Evolutionary conservation across 2,797 vertebrate species (phyloP).

Genomic region (Lacerta viridis): DNA sequence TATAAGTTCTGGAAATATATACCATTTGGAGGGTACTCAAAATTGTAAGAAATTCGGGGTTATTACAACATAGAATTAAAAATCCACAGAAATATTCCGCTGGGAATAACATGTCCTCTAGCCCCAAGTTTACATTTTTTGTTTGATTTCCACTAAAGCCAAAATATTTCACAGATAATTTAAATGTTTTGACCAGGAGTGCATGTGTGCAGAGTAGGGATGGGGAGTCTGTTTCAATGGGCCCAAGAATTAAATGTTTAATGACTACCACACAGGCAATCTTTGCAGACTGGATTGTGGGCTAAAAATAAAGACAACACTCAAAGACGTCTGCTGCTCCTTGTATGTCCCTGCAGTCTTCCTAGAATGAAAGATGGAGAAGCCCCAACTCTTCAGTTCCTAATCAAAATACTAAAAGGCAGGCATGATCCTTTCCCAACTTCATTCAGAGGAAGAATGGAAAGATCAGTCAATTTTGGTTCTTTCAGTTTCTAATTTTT

Average conservation of each 20-base stretch:
- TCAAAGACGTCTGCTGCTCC: background rate
- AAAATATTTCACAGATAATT: constrained; percentile 37
- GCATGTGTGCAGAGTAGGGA: too few species aligned
- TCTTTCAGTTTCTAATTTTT: too few species aligned
- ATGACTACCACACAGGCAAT: constrained; percentile 45
- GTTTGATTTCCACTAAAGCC: constrained; percentile 8
- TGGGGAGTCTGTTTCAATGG: constrained; percentile 1
- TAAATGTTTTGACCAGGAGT: constrained; percentile 6
- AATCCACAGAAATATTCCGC: background rate
- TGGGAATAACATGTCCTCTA: background rate
- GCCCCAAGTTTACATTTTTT: constrained; percentile 3
- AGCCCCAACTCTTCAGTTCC: background rate
- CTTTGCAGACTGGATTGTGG: background rate
- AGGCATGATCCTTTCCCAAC: background rate
- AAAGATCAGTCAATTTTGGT: too few species aligned
- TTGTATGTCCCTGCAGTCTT: background rate
- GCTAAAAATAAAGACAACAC: constrained; percentile 35
- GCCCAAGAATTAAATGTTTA: background rate
- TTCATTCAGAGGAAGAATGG: background rate
- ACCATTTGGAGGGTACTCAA: background rate
- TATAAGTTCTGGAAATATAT: background rate
- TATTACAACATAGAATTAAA: constrained; percentile 11
- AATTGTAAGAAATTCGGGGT: background rate
- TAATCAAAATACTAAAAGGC: background rate
- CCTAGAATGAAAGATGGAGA: background rate